Evolutionary conservation across 2,797 vertebrate species (phyloP), one percentile per base, ranked within the genome.

Genomic region (Enteromius viviparus): DNA sequence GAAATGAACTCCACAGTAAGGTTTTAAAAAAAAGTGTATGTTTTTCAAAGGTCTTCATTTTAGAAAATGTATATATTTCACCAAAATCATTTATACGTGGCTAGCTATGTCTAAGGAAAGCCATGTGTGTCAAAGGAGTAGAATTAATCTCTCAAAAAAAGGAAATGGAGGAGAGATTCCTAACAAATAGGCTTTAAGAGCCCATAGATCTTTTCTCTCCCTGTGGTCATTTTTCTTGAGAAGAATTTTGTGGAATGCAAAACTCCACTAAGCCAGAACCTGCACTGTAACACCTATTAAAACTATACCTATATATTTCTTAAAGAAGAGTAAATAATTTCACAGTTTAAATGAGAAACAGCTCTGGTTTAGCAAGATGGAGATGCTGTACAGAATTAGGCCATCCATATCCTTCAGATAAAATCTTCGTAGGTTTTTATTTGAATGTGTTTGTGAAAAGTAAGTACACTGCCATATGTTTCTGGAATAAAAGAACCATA

Each of bases 141-240:
- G 53, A 76, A 83, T 83, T 55, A 83, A 83, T 83, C 82, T 83
- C 29, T 62, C 37, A 6, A 68, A 40, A 53, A 76, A 69, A 78
- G 82, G 82, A 83, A 83, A 66, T 29, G n/a, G 75, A 83, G 82
- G 66, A 45, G 82, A 71, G 66, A 83, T 70, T 83, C 53, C 26
- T 53, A 83, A 77, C 81, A 58, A 83, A 83, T 83, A 83, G 37
- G 8, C 62, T 83, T 69, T 83, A 70, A 70, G 26, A 71, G 42
- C 75, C 53, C 75, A 83, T 78, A 71, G 42, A 83, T 83, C 82
- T 83, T 83, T 70, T 10, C 66, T 62, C 82, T 78, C 42, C 14
- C 82, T 78, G 81, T 70, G 65, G 40, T 70, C 66, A 29, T 83
- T 78, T 77, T 78, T 78, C 75, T 47, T 62, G 6, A 71, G 65